Base-by-base conservation (phyloP, 2,888 invertebrate species). In the Drosophila yooni region DNA sequence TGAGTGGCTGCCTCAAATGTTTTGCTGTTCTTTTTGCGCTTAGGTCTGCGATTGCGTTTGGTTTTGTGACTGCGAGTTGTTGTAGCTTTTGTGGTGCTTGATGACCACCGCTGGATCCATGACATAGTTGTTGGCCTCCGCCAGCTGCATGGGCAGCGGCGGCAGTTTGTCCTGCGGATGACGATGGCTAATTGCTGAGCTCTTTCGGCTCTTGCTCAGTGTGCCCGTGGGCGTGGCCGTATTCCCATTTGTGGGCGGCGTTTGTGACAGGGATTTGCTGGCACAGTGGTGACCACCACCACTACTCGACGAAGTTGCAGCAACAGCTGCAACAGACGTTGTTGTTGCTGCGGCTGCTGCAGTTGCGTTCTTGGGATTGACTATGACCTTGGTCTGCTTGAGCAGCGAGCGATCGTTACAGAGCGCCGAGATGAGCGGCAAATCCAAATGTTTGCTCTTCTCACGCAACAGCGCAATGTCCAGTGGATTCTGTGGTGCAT, bases 331-430 rank as follows among this genome's bases (percentile, higher is more conserved):
- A 56, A 56, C 13, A 36, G 54, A 2, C 21, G 18, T 27, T 56
- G 54, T 13, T 56, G 29, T 29, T 34, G 72, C 46, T 29, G 50
- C 43, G 84, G 83, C 57, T 7, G 63, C 40, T 3, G 56, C 53
- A 1, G 34, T 82, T 60, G 84, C 82, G 89, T 95, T 95, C 92
- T 96, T 96, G 62, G 96, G 96, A 94, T 96, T 95, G 78, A 96
- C 97, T 92, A 97, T 96, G 29, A 97, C 97, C 93, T 97, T 97
- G 59, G 97, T 97, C 93, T 97, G 97, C 93, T 97, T 97, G 70
- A 97, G 94, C 89, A 98, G 94, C 70, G 97, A 97, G 69, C 97
- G 95, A 93, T 98, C 98, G 92, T 98, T 98, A 94, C 98, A 98
- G 83, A 98, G 94, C 18, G 98, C 98, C 70, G 98, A 97, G 91